phyloP scores from a whole-genome alignment of 2,888 invertebrate genomes.

The Hypselothyrea guttata region DNA sequence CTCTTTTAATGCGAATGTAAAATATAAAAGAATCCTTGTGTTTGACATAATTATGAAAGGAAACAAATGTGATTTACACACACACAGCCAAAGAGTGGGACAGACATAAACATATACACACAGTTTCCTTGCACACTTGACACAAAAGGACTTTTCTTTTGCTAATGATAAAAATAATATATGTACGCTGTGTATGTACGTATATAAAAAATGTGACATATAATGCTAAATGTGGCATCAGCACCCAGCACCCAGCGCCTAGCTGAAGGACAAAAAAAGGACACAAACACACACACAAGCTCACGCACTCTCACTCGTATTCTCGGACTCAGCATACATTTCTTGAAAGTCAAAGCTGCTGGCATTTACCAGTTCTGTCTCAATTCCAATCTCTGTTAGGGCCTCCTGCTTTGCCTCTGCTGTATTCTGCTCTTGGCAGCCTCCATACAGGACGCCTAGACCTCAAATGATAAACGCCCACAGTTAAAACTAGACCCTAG shows the following conservation, averaged over 20 bases:
- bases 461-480: constrained; percentile 63
- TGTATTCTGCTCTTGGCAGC: constrained; percentile 28
- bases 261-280: constrained; percentile 61
- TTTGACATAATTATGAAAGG: constrained; percentile 78
- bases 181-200: constrained; percentile 1
- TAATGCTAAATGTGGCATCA: constrained; percentile 51
- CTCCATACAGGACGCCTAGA: constrained; percentile 42
- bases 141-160: constrained; percentile 74
- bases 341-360: constrained; percentile 39
- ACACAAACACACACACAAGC: constrained; percentile 29
- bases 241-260: constrained; percentile 28
- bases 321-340: constrained; percentile 4
- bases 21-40: constrained; percentile 72
- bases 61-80: constrained; percentile 67
- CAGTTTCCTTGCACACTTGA: constrained; percentile 53
- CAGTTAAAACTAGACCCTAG: constrained; percentile 54
- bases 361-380: constrained; percentile 13
- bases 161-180: constrained; percentile 52
- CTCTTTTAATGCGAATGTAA: constrained; percentile 48
- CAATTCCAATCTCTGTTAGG: too few species aligned
- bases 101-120: too few species aligned
- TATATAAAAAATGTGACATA: constrained; percentile 56
- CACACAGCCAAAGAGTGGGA: constrained; percentile 9
- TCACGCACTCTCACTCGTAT: constrained; percentile 3
- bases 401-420: not conserved